Evolutionary conservation across 2,113 vertebrate genomes (phyloP).

Genomic region (Oxyruncus cristatus): DNA sequence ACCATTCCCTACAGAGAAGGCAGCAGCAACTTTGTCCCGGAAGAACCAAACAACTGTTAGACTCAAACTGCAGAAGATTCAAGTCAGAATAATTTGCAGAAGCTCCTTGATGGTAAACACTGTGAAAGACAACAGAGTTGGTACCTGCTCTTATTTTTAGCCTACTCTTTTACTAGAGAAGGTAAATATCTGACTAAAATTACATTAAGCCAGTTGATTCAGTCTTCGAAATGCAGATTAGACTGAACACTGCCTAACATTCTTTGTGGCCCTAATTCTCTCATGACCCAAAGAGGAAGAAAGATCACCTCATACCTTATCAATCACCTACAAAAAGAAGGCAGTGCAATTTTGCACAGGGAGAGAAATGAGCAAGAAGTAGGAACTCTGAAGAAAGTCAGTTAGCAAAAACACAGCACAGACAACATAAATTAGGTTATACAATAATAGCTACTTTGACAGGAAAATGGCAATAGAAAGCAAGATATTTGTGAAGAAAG

Average conservation of each 20-base stretch:
- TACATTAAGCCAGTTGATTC: not conserved
- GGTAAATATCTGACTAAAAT: not conserved
- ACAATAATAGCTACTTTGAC: not conserved
- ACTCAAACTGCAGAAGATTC: not conserved
- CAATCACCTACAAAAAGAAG: not conserved
- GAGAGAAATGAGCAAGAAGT: not conserved
- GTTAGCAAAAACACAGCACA: not conserved
- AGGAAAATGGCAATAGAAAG: not conserved
- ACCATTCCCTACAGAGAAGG: not conserved
- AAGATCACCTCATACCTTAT: not conserved
- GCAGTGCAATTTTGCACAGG: not conserved
- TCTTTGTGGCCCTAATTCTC: not conserved
- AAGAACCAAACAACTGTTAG: not conserved
- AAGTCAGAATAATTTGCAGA: not conserved
- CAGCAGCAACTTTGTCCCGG: not conserved
- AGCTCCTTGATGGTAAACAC: not conserved
- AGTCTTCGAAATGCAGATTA: not conserved
- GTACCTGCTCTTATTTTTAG: not conserved
- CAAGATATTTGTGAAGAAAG: not conserved
- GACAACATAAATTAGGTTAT: not conserved
- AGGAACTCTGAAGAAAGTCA: not conserved
- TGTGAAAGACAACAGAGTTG: not conserved
- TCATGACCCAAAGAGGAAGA: not conserved
- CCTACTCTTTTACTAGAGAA: not conserved
- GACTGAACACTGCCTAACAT: not conserved